Percentiles rank a stretch among this genome's conserved stretches.
Evolutionary conservation across 2,113 vertebrate species (phyloP).

Genomic region (Malaclemys terrapin): DNA sequence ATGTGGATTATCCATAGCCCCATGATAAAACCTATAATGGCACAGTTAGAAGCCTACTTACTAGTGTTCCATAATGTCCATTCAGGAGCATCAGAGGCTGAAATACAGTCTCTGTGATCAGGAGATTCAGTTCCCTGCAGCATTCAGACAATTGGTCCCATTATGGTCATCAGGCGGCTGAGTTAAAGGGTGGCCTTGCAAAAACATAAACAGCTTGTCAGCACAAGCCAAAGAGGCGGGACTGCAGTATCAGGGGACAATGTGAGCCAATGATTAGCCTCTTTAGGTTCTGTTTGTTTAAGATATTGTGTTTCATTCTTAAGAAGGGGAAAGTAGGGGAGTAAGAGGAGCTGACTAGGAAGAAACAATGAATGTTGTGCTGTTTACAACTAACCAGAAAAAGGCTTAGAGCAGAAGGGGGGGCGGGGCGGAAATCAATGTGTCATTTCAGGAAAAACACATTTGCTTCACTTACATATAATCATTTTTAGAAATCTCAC

Average conservation of each 20-base stretch:
- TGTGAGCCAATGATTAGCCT: slow-evolving; percentile 78
- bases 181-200: slow-evolving; percentile 79
- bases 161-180: slow-evolving; percentile 61
- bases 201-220: slow-evolving; percentile 83
- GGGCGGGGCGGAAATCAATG: neutral
- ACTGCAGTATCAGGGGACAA: slow-evolving; percentile 63
- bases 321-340: slow-evolving; percentile 24
- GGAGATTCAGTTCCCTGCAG: slow-evolving; percentile 42
- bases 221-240: slow-evolving; percentile 79
- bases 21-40: slow-evolving; percentile 10
- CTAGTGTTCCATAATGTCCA: slow-evolving; percentile 70
- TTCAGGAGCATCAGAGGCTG: neutral
- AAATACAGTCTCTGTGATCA: slow-evolving; percentile 28
- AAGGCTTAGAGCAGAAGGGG: neutral
- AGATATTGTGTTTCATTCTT: slow-evolving; percentile 79
- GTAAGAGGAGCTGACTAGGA: slow-evolving; percentile 28
- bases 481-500: neutral
- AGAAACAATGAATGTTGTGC: neutral
- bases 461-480: neutral
- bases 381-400: neutral
- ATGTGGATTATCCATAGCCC: slow-evolving; percentile 27
- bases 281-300: slow-evolving; percentile 57
- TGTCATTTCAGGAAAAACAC: slow-evolving; percentile 6
- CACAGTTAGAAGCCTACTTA: slow-evolving; percentile 65
- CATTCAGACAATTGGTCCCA: slow-evolving; percentile 70